Conservation (phyloP, 1,140 invertebrate genomes). For the Stenopsyche tienmushanensis region DNA sequence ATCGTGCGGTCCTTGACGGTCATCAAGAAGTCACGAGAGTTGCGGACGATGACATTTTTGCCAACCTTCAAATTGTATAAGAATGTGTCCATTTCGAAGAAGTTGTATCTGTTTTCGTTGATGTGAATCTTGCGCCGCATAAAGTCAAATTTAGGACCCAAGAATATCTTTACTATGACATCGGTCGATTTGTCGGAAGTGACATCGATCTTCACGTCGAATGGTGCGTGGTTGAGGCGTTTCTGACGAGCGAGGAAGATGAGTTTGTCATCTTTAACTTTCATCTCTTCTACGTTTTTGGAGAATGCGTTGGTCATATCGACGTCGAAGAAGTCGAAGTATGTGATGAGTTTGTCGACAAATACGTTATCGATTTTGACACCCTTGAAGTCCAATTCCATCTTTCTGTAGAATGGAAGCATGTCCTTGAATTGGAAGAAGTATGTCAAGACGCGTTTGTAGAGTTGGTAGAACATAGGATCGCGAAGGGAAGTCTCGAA, state of each 20-base stretch:
- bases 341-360: conserved; percentile 56
- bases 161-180: conserved; percentile 59
- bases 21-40: conserved; percentile 65
- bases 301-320: conserved; percentile 50
- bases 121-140: conserved; percentile 54
- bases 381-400: conserved; percentile 58
- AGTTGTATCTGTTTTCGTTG: conserved; percentile 58
- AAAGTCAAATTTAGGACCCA: conserved; percentile 61
- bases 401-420: conserved; percentile 50
- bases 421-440: conserved; percentile 54
- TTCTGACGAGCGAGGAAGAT: conserved; percentile 44
- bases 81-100: conserved; percentile 71
- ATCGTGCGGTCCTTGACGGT: conserved; percentile 56
- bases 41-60: conserved; percentile 65
- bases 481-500: conserved; percentile 55
- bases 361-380: conserved; percentile 59
- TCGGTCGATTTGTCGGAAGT: conserved; percentile 58
- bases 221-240: conserved; percentile 61
- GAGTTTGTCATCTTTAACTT: conserved; percentile 33
- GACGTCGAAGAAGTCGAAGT: conserved; percentile 55
- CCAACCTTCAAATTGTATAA: conserved; percentile 63
- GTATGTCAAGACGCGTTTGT: conserved; percentile 56
- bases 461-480: conserved; percentile 58
- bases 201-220: conserved; percentile 59
- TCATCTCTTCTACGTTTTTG: conserved; percentile 25